Percentiles rank a stretch among this genome's conserved stretches.
Evolutionary conservation across 2,888 invertebrate genomes (phyloP).

Genomic region (Tetrapedia diversipes): DNA sequence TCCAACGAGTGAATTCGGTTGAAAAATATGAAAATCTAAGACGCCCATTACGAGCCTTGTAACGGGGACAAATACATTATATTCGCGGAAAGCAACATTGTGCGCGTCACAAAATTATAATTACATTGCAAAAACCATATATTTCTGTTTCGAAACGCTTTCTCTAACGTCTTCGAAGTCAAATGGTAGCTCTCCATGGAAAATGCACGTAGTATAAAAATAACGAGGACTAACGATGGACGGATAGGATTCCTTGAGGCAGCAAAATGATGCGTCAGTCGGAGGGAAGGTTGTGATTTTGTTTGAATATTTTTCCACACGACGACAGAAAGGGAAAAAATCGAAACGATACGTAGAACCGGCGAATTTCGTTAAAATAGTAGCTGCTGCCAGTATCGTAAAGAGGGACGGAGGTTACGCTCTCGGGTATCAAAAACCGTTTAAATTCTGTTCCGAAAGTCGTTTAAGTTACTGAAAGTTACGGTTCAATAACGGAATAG

Average conservation of each 20-base stretch:
- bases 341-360: not conserved
- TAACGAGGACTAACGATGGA: not conserved
- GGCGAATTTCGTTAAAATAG: not conserved
- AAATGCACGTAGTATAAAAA: not conserved
- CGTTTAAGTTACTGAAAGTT: conserved; percentile 66
- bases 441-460: conserved; percentile 65
- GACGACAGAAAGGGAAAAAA: not conserved
- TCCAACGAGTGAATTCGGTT: conserved; percentile 7
- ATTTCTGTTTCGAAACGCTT: not conserved
- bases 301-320: no score
- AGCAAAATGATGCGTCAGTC: no score
- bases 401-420: not conserved
- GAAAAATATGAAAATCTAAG: conserved; percentile 17
- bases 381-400: no score
- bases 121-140: not conserved
- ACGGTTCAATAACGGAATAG: conserved; percentile 66
- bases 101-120: not conserved
- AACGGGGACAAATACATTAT: not conserved
- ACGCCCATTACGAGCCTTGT: not conserved
- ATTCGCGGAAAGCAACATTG: not conserved
- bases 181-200: not conserved
- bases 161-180: no score
- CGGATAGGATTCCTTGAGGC: no score
- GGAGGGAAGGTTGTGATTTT: no score
- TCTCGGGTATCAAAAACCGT: conserved; percentile 13